phyloP scores from a whole-genome alignment of 2,113 vertebrate species.

The Phrynosoma blainvillii region DNA sequence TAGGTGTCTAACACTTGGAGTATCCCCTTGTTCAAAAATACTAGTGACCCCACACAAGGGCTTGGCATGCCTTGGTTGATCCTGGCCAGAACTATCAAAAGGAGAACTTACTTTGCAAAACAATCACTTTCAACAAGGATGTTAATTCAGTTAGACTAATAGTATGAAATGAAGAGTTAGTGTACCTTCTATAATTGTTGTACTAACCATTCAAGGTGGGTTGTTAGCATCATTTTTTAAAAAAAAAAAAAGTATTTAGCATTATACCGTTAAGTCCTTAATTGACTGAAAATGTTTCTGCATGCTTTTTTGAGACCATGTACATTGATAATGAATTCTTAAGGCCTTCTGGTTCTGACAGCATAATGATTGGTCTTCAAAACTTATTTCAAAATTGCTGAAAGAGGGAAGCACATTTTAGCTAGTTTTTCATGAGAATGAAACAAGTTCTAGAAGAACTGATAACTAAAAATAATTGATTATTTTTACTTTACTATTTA shows the following conservation, averaged over 20 bases:
- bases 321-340: conserved; percentile 48
- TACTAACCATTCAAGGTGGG: conserved; percentile 62
- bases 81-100: no score
- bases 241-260: conserved; percentile 40
- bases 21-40: no score
- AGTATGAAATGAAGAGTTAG: no score
- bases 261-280: conserved; percentile 60
- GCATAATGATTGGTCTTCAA: conserved; percentile 39
- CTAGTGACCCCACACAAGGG: no score
- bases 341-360: conserved; percentile 40
- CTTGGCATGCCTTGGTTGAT: no score
- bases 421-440: conserved; percentile 4
- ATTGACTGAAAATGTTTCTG: conserved; percentile 62
- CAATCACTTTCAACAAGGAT: no score
- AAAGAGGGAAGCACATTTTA: not conserved
- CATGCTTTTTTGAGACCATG: conserved; percentile 42
- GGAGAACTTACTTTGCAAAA: no score
- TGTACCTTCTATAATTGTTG: conserved; percentile 40
- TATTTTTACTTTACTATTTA: no score
- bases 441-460: not conserved
- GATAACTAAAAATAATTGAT: conserved; percentile 13
- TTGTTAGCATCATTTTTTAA: conserved; percentile 16
- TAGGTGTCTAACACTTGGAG: no score
- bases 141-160: no score
- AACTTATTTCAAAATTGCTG: conserved; percentile 23